These are phyloP conservation scores for Sinocyclocheilus anophthalmus DNA, from an alignment of 2,113 vertebrate genomes.

Conservation along the genomic window DNA sequence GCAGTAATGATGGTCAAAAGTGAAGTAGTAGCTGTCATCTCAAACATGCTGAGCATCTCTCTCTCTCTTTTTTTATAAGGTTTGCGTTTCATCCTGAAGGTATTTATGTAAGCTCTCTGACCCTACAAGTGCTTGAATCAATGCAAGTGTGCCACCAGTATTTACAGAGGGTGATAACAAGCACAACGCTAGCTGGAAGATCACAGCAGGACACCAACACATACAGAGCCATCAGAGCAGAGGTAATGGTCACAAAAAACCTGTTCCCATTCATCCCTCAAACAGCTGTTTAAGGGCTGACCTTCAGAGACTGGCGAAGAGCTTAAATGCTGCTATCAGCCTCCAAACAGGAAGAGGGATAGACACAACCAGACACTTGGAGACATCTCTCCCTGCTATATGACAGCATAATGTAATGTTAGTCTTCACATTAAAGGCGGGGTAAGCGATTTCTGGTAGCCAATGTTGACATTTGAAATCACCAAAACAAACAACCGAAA, in stretches of 20 bases:
- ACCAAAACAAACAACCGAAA: too few relatives aligned
- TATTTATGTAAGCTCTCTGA: conserved; percentile 23
- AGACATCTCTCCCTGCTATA: conserved; percentile 1
- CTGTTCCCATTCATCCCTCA: conserved; percentile 2
- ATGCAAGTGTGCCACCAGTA: neutral
- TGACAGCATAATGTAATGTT: conserved; percentile 7
- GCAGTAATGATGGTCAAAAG: neutral
- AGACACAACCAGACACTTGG: neutral
- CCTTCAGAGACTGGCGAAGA: neutral
- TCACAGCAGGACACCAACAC: conserved; percentile 18
- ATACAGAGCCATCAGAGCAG: neutral
- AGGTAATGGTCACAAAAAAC: conserved; percentile 11
- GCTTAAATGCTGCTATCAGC: conserved; percentile 30
- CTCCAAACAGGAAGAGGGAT: neutral
- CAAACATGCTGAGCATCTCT: neutral
- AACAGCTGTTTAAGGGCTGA: conserved; percentile 26
- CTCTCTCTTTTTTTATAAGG: neutral
- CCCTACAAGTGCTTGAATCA: conserved; percentile 7
- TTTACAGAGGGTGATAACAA: conserved; percentile 16
- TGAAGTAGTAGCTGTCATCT: neutral
- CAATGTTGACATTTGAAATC: too few relatives aligned
- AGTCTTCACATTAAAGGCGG: neutral
- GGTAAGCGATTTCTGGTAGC: too few relatives aligned
- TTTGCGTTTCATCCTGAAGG: neutral
- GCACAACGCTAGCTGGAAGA: neutral